Conservation (phyloP, 2,797 vertebrate genomes). For the Tokudaia tokunoshimensis region DNA sequence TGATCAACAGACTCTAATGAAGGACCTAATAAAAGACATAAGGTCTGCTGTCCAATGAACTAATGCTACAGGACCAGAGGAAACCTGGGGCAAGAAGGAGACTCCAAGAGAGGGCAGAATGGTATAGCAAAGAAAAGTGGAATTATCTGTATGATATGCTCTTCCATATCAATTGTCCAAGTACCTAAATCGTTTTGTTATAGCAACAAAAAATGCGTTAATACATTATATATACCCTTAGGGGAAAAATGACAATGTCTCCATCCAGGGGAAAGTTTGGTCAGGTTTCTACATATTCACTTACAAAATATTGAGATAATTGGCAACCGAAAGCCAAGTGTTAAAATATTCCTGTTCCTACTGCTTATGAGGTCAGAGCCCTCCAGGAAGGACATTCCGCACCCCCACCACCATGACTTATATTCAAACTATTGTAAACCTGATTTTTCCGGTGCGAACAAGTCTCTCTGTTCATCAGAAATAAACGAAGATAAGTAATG, state of each 20-base stretch:
- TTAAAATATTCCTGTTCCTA: not conserved
- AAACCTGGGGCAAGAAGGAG: not conserved
- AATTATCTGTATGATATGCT: not conserved
- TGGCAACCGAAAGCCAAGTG: not conserved
- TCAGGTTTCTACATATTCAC: not conserved
- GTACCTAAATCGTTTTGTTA: not conserved
- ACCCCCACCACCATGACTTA: not conserved
- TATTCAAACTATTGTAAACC: not conserved
- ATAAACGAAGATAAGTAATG: not conserved
- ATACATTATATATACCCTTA: not conserved
- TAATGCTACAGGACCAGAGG: not conserved
- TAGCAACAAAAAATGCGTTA: not conserved
- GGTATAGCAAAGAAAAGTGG: not conserved
- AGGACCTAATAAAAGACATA: not conserved
- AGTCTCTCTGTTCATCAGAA: not conserved
- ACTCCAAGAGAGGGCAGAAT: not conserved
- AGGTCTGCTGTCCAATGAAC: not conserved
- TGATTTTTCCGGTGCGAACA: slow-evolving; percentile 35
- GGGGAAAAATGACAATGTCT: slow-evolving; percentile 4
- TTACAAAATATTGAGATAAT: not conserved
- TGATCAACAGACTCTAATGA: not conserved
- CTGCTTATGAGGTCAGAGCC: not conserved
- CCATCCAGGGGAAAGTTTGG: not conserved
- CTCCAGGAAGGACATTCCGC: not conserved
- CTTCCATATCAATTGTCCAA: not conserved